A percentile compares a stretch with the other conserved stretches of the same genome.
Conservation (phyloP, 1,140 invertebrate species). For the Ridgeia piscesae region DNA sequence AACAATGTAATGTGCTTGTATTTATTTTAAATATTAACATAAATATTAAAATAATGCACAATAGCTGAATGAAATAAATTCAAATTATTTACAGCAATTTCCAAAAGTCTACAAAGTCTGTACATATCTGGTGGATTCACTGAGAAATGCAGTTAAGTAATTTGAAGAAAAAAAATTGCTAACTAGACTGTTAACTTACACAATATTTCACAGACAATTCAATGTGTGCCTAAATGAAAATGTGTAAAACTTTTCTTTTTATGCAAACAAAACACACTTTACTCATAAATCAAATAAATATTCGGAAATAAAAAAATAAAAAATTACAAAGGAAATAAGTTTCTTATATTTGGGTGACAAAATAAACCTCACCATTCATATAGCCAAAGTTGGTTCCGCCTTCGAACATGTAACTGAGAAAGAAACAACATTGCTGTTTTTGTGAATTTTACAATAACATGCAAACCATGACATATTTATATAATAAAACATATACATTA, state of each 20-base stretch:
- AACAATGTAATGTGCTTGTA: neutral
- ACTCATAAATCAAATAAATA: neutral
- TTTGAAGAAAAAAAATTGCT: neutral
- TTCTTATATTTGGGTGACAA: neutral
- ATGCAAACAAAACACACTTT: neutral
- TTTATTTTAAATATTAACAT: neutral
- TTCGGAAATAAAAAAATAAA: neutral
- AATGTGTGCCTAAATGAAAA: too few species aligned
- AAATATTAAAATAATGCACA: neutral
- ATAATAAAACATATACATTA: too few species aligned
- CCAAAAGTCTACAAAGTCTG: neutral
- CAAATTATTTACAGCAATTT: neutral
- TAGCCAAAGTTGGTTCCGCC: slow-evolving; percentile 60
- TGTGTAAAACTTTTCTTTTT: too few species aligned
- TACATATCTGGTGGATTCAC: neutral
- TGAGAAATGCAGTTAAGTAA: neutral
- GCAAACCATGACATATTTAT: neutral
- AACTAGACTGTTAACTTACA: too few species aligned
- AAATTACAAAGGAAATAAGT: neutral
- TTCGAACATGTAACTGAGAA: slow-evolving; percentile 58
- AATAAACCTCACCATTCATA: slow-evolving; percentile 49
- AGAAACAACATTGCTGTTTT: slow-evolving; percentile 92
- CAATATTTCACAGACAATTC: too few species aligned
- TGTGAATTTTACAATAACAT: slow-evolving; percentile 91
- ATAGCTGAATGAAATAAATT: neutral